Percentiles rank a stretch among this genome's conserved stretches.
These are phyloP conservation scores for Clarias macrocephalus DNA, from an alignment of 2,113 vertebrate genomes.

Conservation along the genomic window DNA sequence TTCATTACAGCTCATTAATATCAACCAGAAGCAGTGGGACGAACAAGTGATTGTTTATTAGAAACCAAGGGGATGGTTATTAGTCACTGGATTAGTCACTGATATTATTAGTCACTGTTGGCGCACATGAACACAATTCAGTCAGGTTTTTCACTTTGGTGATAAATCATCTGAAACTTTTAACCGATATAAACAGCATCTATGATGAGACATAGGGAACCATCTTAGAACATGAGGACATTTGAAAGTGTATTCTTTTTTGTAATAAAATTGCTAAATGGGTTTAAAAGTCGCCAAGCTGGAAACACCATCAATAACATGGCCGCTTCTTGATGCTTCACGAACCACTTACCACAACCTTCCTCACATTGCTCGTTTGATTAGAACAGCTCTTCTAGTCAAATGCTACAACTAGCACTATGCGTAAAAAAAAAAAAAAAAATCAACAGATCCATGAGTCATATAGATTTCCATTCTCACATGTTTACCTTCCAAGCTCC, in stretches of 20 bases:
- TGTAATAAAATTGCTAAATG: not conserved
- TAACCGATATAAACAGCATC: not conserved
- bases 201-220: not conserved
- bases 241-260: not conserved
- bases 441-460: not conserved
- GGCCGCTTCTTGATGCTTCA: too few relatives aligned
- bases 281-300: not conserved
- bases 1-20: not conserved
- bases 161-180: not conserved
- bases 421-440: not conserved
- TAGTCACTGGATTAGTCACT: not conserved
- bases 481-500: not conserved
- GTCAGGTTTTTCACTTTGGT: not conserved
- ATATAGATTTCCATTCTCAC: not conserved
- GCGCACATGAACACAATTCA: not conserved
- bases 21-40: not conserved
- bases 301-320: not conserved
- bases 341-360: not conserved
- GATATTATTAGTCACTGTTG: not conserved
- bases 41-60: not conserved
- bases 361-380: not conserved
- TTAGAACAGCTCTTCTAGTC: not conserved
- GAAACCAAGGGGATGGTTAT: not conserved
- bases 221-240: not conserved
- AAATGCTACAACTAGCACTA: not conserved